Evolutionary conservation across 1,140 invertebrate species (phyloP).

Genomic region (Calephelis nemesis): DNA sequence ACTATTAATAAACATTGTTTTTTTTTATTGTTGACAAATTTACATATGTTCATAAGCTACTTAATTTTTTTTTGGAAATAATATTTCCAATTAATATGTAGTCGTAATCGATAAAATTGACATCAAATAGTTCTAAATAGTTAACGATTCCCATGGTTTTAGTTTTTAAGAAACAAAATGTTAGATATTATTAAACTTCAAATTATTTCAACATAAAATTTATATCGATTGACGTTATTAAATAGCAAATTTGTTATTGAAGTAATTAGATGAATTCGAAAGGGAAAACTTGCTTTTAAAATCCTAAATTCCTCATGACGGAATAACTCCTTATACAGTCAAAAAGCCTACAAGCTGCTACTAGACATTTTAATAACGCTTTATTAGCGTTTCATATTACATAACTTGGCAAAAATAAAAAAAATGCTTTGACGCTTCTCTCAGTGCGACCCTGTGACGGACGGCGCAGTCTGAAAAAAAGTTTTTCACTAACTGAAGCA

Average conservation of each 20-base stretch:
- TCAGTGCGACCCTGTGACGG: constrained; percentile 64
- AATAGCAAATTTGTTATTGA: not conserved
- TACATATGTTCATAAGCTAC: too few relatives aligned
- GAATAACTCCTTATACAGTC: constrained; percentile 5
- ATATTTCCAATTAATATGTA: too few relatives aligned
- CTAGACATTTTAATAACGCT: constrained; percentile 31
- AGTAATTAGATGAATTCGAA: not conserved
- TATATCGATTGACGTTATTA: not conserved
- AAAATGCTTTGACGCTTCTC: constrained; percentile 38
- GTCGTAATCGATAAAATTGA: too few relatives aligned
- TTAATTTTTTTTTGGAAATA: too few relatives aligned
- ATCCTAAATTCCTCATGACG: not conserved
- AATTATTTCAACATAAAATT: too few relatives aligned
- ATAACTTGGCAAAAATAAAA: constrained; percentile 36
- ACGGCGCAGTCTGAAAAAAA: constrained; percentile 77
- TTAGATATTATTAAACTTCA: too few relatives aligned
- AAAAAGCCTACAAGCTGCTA: constrained; percentile 17
- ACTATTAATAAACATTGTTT: too few relatives aligned
- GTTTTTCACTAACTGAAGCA: constrained; percentile 79
- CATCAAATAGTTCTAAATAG: too few relatives aligned
- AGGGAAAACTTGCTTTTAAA: not conserved
- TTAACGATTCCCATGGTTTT: too few relatives aligned
- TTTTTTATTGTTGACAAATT: too few relatives aligned
- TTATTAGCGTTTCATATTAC: constrained; percentile 36
- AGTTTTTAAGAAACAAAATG: too few relatives aligned